Base-by-base conservation (phyloP, 2,797 vertebrate species). In the Pipistrellus nathusii region DNA sequence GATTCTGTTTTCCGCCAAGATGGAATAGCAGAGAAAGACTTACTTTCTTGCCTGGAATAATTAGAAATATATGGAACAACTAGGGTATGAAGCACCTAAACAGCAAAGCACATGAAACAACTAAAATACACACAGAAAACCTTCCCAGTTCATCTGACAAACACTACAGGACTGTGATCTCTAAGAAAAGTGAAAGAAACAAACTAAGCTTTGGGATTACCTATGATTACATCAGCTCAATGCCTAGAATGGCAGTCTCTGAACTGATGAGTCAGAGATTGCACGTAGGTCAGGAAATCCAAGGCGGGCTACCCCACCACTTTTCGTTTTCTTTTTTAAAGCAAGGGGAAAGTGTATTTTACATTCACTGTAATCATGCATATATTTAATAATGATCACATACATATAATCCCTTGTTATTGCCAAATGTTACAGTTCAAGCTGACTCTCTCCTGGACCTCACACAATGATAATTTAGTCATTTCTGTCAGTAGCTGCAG, bases 291-390 rank as follows among this genome's bases (percentile, higher is more conserved):
- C 35, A 55, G 71, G 17, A 69, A 78, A 62, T 17, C 55, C 38
- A 73, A 86, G 27, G 18, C 11, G 30, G 21, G 18, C 32, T n/a
- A 71, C 32, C 48, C 15, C 21, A 21, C 30, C 21, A 53, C 57
- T 85, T 85, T 84, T 53, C 6, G 25, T 69, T 71, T 25, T 78
- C 38, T 21, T 41, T 44, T 75, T 62, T 20, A 76, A 76, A 68
- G 92, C 93, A 78, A 96, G 96, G 96, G 73, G 97, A 97, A 98
- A 62, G 90, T 97, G 76, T 92, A 97, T 96, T 93, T 97, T 87
- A 68, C 72, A 90, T 95, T 94, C 94, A 85, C 97, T 97, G 93
- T 64, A 97, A 98, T 98, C 97, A 94, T 96, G 97, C 95, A 84
- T 88, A 23, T 92, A 97, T 97, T 97, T 97, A 95, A 96, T 97